Conservation (phyloP, 2,888 invertebrate species). For the Mimachlamys varia region DNA sequence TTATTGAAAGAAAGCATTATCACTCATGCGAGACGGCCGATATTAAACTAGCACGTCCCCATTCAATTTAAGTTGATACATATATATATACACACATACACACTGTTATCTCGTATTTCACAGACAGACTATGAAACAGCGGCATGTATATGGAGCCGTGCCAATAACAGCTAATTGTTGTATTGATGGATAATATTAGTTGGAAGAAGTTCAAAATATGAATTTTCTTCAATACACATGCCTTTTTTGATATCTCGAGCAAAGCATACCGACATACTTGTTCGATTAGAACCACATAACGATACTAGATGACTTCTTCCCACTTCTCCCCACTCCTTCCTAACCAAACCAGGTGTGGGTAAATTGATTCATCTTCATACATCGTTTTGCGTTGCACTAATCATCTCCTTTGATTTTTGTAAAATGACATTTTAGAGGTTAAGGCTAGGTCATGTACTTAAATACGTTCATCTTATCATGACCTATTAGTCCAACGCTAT, state of each 20-base stretch:
- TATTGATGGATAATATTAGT: conserved; percentile 12
- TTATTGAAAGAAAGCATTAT: conserved; percentile 16
- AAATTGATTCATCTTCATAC: no score
- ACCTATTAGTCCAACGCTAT: no score
- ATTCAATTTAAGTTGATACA: background rate
- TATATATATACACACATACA: background rate
- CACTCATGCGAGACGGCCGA: background rate
- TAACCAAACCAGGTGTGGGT: no score
- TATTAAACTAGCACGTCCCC: background rate
- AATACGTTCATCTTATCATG: no score
- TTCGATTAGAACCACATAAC: background rate
- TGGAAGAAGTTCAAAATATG: conserved; percentile 5
- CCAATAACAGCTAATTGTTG: background rate
- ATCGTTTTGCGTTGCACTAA: no score
- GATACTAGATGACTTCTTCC: no score
- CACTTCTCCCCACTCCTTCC: no score
- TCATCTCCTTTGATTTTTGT: no score
- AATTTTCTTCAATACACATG: background rate
- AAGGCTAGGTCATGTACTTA: no score
- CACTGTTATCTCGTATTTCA: background rate
- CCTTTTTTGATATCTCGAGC: background rate
- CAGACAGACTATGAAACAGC: background rate
- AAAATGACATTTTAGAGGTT: no score
- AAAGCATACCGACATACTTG: background rate
- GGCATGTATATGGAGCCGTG: background rate